Percentiles rank a stretch among this genome's conserved stretches.
phyloP scores from a whole-genome alignment of 1,140 invertebrate species.

The Pogonomyrmex californicus region DNA sequence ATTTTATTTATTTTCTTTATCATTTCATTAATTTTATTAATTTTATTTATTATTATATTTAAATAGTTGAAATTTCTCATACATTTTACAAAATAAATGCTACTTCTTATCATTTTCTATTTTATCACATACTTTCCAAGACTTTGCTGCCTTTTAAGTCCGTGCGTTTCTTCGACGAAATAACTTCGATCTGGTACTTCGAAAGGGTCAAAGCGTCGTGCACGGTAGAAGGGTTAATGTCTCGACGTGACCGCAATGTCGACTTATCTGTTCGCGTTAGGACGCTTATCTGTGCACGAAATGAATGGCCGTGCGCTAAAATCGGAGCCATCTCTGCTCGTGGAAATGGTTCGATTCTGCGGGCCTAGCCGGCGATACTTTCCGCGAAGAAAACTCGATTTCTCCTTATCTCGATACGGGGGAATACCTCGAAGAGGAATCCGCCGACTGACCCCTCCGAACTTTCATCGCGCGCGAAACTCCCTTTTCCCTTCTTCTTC shows the following conservation, averaged over 20 bases:
- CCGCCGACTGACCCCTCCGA: constrained; percentile 57
- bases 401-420: constrained; percentile 73
- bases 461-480: constrained; percentile 44
- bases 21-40: not conserved
- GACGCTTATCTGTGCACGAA: constrained; percentile 40
- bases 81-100: not conserved
- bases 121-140: not conserved
- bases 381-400: constrained; percentile 70
- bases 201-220: constrained; percentile 1
- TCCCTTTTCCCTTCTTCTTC: constrained; percentile 41
- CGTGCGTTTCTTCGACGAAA: not conserved
- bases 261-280: constrained; percentile 49
- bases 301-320: constrained; percentile 51
- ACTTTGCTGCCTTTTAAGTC: not conserved
- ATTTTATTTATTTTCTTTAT: not conserved
- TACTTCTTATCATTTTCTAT: not conserved
- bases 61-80: not conserved
- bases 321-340: constrained; percentile 42
- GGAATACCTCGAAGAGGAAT: constrained; percentile 58
- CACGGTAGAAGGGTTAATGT: constrained; percentile 44
- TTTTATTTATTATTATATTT: not conserved
- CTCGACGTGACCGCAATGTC: constrained; percentile 39
- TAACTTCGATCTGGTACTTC: constrained; percentile 20
- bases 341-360: constrained; percentile 38
- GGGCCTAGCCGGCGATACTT: constrained; percentile 56